Percentiles rank a stretch among this genome's conserved stretches.
Evolutionary conservation across 2,113 vertebrate genomes (phyloP).

Genomic region (Vidua chalybeata): DNA sequence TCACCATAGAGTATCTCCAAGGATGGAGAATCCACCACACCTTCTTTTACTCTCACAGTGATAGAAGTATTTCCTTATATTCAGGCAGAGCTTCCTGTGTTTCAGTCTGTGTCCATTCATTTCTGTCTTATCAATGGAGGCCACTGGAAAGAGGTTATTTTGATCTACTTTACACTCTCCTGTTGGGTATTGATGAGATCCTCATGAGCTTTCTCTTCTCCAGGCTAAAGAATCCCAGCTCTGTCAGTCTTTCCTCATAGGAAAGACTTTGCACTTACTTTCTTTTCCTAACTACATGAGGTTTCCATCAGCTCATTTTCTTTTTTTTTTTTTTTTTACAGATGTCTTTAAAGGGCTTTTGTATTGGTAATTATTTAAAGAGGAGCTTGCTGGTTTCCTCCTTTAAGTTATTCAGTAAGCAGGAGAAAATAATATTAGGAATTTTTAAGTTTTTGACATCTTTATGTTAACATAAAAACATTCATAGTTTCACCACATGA

Average conservation of each 20-base stretch:
- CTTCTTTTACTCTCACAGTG: background rate
- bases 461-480: background rate
- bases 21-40: background rate
- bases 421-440: background rate
- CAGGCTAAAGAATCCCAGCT: background rate
- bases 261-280: background rate
- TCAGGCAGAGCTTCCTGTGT: rapidly evolving
- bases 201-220: background rate
- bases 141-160: background rate
- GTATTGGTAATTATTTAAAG: background rate
- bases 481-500: background rate
- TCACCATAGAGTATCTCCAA: background rate
- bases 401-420: background rate
- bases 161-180: background rate
- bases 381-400: rapidly evolving
- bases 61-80: background rate
- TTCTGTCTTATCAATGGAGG: background rate
- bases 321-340: background rate
- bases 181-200: background rate
- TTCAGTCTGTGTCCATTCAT: background rate
- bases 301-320: background rate
- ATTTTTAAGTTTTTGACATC: background rate
- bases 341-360: background rate
- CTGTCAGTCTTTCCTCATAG: background rate
- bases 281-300: background rate